Evolutionary conservation across 2,113 vertebrate species (phyloP).

Genomic region (Procavia capensis): DNA sequence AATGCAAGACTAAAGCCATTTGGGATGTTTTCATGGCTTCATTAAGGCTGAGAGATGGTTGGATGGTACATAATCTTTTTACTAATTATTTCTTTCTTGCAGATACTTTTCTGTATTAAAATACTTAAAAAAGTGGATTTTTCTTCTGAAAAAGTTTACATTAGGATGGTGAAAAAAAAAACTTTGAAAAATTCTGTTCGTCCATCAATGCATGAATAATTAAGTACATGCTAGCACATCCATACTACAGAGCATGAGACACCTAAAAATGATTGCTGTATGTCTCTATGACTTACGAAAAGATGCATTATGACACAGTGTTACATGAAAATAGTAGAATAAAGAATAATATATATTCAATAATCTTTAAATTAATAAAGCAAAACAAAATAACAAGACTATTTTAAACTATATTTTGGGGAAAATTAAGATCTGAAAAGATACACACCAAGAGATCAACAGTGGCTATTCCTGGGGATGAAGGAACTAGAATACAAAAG

Average conservation of each 20-base stretch:
- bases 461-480: neutral
- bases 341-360: neutral
- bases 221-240: neutral
- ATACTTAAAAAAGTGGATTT: neutral
- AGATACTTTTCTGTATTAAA: neutral
- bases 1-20: no score
- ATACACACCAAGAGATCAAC: neutral
- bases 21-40: no score
- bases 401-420: neutral
- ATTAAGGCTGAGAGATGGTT: no score
- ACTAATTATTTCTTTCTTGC: neutral
- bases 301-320: neutral
- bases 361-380: neutral
- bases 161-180: neutral
- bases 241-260: neutral
- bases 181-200: neutral
- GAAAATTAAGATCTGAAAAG: neutral
- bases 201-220: neutral
- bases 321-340: neutral
- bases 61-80: neutral
- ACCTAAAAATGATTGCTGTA: neutral
- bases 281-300: neutral
- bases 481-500: neutral
- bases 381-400: neutral
- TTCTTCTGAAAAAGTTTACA: neutral